These are phyloP conservation scores for Enteromius mattozi DNA, from an alignment of 2,797 vertebrate species.

Conservation along the genomic window DNA sequence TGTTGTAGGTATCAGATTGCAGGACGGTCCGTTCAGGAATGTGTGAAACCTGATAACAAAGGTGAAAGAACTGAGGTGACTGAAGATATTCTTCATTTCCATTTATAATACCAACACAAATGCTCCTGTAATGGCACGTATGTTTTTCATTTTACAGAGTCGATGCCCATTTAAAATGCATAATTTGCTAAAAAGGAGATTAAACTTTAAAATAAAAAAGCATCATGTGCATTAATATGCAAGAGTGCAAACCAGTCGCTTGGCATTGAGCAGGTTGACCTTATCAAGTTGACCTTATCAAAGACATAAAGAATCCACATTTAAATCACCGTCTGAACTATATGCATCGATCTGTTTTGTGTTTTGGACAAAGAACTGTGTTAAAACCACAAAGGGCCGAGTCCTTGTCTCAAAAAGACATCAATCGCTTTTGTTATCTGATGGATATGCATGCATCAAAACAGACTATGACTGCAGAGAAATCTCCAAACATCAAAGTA, in stretches of 20 bases:
- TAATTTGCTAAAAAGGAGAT: constrained; percentile 9
- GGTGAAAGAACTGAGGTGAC: constrained; percentile 36
- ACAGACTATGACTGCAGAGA: constrained; percentile 1
- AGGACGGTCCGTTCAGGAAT: neutral
- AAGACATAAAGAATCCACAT: constrained; percentile 52
- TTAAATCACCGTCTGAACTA: constrained; percentile 53
- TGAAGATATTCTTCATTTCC: constrained; percentile 27
- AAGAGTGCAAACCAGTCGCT: constrained; percentile 13
- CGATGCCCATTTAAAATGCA: neutral
- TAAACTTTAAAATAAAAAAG: neutral
- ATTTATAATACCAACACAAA: constrained; percentile 24
- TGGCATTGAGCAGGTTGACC: constrained; percentile 40
- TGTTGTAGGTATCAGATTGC: constrained; percentile 30
- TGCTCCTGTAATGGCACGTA: constrained; percentile 15
- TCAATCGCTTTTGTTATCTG: constrained; percentile 42
- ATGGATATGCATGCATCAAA: constrained; percentile 9
- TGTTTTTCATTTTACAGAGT: constrained; percentile 36
- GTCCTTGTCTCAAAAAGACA: constrained; percentile 43
- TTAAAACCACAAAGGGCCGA: constrained; percentile 42
- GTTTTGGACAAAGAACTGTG: constrained; percentile 44
- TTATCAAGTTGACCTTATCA: constrained; percentile 55
- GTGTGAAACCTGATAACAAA: constrained; percentile 51
- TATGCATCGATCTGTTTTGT: constrained; percentile 58
- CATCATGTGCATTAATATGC: constrained; percentile 47
- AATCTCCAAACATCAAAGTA: constrained; percentile 5